These are phyloP conservation scores for Ictidomys tridecemlineatus DNA, from an alignment of 2,113 vertebrate genomes.

Conservation along the genomic window DNA sequence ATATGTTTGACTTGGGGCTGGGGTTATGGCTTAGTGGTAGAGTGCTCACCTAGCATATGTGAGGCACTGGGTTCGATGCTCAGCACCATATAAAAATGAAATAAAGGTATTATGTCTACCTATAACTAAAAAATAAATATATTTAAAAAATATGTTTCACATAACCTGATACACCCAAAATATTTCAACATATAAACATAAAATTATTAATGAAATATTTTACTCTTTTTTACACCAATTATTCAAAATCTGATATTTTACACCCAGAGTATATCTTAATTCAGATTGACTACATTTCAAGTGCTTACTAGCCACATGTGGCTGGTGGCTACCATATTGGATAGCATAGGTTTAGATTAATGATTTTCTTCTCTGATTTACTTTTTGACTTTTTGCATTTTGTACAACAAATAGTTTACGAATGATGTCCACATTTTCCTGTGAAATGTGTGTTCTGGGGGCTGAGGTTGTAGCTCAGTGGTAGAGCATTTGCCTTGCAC, in stretches of 20 bases:
- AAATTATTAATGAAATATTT: slow-evolving; percentile 17
- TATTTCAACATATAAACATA: slow-evolving; percentile 36
- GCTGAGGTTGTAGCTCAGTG: no score
- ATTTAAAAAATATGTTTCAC: neutral
- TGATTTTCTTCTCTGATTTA: slow-evolving; percentile 28
- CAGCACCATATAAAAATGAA: no score
- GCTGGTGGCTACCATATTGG: neutral
- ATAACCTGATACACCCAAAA: neutral
- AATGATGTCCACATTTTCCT: slow-evolving; percentile 18
- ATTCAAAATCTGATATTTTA: slow-evolving; percentile 24
- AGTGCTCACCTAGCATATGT: no score
- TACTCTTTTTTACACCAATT: neutral
- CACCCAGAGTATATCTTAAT: neutral
- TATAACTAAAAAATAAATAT: no score
- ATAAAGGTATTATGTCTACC: no score
- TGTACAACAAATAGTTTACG: neutral
- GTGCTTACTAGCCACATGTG: neutral
- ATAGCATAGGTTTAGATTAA: neutral
- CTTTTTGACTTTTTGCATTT: slow-evolving; percentile 60
- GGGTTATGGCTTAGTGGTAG: no score
- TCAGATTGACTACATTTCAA: neutral
- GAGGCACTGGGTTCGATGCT: no score
- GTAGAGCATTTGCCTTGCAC: no score
- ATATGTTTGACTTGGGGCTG: neutral
- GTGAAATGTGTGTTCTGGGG: neutral